These are phyloP conservation scores for Acanthosepion pharaonis DNA, from an alignment of 2,888 invertebrate species.

Conservation along the genomic window DNA sequence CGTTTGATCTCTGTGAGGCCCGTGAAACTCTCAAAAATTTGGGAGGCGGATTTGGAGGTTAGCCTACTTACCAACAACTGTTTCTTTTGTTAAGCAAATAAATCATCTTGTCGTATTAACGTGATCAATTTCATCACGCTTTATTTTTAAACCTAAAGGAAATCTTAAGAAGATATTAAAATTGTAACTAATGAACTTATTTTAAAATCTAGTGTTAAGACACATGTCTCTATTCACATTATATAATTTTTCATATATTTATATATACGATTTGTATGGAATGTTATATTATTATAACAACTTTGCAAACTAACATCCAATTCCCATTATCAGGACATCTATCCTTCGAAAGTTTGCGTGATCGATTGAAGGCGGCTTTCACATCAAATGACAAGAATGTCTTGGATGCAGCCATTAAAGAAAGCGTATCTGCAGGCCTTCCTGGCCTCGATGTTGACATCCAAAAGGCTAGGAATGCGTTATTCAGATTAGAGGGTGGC, in stretches of 20 bases:
- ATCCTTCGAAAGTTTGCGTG: background rate
- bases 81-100: too few relatives aligned
- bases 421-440: background rate
- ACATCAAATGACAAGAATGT: background rate
- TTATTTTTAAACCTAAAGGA: too few relatives aligned
- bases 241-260: too few relatives aligned
- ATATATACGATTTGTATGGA: too few relatives aligned
- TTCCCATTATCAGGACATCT: background rate
- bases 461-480: background rate
- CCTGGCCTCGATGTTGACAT: background rate
- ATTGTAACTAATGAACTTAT: too few relatives aligned
- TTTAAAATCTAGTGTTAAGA: too few relatives aligned
- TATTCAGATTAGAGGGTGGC: background rate
- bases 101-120: too few relatives aligned
- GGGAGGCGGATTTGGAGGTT: slow-evolving; percentile 36
- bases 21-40: background rate
- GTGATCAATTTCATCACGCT: too few relatives aligned
- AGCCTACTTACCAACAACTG: background rate
- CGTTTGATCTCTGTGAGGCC: background rate
- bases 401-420: background rate
- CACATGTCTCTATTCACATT: too few relatives aligned
- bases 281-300: too few relatives aligned
- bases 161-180: too few relatives aligned
- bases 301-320: too few relatives aligned
- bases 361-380: background rate